Percentiles rank a stretch among this genome's conserved stretches.
Evolutionary conservation across 2,113 vertebrate genomes (phyloP).

Genomic region (Misgurnus anguillicaudatus): DNA sequence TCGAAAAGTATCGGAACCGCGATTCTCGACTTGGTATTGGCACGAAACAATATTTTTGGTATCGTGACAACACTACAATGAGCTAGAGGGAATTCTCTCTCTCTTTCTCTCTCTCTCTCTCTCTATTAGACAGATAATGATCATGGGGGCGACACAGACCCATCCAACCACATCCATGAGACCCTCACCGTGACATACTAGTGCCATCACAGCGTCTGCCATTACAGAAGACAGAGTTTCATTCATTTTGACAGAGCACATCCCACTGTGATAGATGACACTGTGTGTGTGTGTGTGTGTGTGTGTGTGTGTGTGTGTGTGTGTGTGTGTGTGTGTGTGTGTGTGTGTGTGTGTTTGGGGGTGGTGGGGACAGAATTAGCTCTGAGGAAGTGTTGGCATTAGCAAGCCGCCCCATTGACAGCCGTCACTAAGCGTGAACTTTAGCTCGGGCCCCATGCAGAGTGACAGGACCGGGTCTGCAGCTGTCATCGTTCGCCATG

Average conservation of each 20-base stretch:
- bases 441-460: constrained; percentile 57
- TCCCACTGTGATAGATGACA: constrained; percentile 54
- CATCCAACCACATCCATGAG: constrained; percentile 58
- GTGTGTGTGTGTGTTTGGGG: neutral
- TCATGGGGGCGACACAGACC: constrained; percentile 64
- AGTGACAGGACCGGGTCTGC: constrained; percentile 57
- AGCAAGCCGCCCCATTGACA: constrained; percentile 57
- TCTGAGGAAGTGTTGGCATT: constrained; percentile 60
- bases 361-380: constrained; percentile 61
- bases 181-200: constrained; percentile 69
- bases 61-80: too few species aligned
- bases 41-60: too few species aligned
- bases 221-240: constrained; percentile 61
- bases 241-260: constrained; percentile 49
- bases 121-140: constrained; percentile 67
- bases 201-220: constrained; percentile 64
- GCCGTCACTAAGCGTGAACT: constrained; percentile 69
- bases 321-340: too few species aligned
- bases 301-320: too few species aligned
- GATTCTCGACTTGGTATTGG: too few species aligned
- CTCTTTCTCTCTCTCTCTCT: constrained; percentile 46
- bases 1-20: too few species aligned
- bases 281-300: neutral
- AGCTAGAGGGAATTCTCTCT: constrained; percentile 49
- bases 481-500: constrained; percentile 61